phyloP scores from a whole-genome alignment of 1,140 invertebrate genomes.

The Drosophila nigrodunni region DNA sequence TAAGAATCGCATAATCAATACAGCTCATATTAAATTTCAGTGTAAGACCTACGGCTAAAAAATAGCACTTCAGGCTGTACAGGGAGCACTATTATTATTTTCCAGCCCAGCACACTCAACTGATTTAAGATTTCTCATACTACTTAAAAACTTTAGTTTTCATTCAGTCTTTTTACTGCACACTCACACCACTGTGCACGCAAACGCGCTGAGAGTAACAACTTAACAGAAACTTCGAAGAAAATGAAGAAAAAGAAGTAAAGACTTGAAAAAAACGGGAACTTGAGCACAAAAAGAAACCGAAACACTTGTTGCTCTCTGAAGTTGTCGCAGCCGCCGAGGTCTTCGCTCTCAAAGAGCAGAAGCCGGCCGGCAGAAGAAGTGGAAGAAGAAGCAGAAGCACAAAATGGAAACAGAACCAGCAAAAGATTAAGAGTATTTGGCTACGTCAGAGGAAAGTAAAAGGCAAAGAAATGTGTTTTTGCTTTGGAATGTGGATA shows the following conservation, averaged over 20 bases:
- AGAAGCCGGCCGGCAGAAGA: slow-evolving; percentile 68
- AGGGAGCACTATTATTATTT: neutral
- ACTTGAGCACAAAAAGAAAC: slow-evolving; percentile 51
- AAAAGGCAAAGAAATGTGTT: slow-evolving; percentile 59
- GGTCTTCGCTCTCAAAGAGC: slow-evolving; percentile 56
- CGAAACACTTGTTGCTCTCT: slow-evolving; percentile 72
- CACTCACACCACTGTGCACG: slow-evolving; percentile 28
- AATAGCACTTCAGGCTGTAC: neutral
- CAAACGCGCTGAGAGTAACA: slow-evolving; percentile 26
- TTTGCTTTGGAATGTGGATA: slow-evolving; percentile 36
- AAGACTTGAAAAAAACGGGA: slow-evolving; percentile 2
- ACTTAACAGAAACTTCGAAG: slow-evolving; percentile 42
- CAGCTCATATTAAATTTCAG: neutral
- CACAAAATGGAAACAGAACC: slow-evolving; percentile 45
- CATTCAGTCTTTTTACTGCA: neutral
- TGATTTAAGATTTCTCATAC: neutral
- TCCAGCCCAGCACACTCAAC: neutral
- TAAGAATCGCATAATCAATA: slow-evolving; percentile 7
- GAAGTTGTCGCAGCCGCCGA: slow-evolving; percentile 27
- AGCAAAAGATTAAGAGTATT: slow-evolving; percentile 7
- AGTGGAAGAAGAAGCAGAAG: slow-evolving; percentile 1
- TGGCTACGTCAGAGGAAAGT: slow-evolving; percentile 57
- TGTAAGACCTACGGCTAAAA: no score
- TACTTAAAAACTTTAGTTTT: neutral
- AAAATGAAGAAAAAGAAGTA: slow-evolving; percentile 20